These are phyloP conservation scores for Acanthoscelides obtectus DNA, from an alignment of 2,888 invertebrate genomes.

Conservation along the genomic window DNA sequence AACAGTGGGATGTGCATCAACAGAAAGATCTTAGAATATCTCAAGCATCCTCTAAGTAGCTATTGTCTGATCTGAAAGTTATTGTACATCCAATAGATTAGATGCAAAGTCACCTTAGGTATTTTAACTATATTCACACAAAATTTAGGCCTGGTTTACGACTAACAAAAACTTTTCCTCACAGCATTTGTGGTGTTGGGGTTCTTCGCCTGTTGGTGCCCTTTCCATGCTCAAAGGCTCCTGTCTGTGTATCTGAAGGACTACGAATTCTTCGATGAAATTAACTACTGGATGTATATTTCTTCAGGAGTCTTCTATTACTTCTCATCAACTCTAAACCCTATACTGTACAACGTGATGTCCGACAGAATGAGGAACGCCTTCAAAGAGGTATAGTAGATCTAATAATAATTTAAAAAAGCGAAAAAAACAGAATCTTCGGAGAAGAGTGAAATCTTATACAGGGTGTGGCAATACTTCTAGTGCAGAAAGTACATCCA, in stretches of 20 bases:
- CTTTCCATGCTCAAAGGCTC: slow-evolving; percentile 89
- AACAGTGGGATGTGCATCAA: too few species aligned
- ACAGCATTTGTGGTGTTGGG: slow-evolving; percentile 91
- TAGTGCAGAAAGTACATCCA: too few species aligned
- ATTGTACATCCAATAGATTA: too few species aligned
- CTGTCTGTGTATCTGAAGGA: slow-evolving; percentile 71
- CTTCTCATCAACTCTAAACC: slow-evolving; percentile 74
- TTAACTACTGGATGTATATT: slow-evolving; percentile 76
- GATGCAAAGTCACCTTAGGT: too few species aligned
- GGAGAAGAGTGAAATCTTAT: too few species aligned
- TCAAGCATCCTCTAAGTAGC: too few species aligned
- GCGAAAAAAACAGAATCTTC: too few species aligned
- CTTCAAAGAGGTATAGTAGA: slow-evolving; percentile 67
- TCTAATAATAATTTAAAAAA: too few species aligned
- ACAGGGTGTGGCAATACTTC: too few species aligned
- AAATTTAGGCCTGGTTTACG: not conserved
- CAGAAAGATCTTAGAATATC: too few species aligned
- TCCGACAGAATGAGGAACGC: slow-evolving; percentile 68
- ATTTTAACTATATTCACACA: not conserved
- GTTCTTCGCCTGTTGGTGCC: slow-evolving; percentile 95
- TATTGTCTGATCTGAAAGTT: too few species aligned
- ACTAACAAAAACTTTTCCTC: too few species aligned
- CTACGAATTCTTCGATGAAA: slow-evolving; percentile 57
- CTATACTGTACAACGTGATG: slow-evolving; percentile 84
- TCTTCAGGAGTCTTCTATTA: slow-evolving; percentile 79